Evolutionary conservation across 2,113 vertebrate species (phyloP), one percentile per base, ranked within the genome.

Genomic region (Datnioides undecimradiatus): DNA sequence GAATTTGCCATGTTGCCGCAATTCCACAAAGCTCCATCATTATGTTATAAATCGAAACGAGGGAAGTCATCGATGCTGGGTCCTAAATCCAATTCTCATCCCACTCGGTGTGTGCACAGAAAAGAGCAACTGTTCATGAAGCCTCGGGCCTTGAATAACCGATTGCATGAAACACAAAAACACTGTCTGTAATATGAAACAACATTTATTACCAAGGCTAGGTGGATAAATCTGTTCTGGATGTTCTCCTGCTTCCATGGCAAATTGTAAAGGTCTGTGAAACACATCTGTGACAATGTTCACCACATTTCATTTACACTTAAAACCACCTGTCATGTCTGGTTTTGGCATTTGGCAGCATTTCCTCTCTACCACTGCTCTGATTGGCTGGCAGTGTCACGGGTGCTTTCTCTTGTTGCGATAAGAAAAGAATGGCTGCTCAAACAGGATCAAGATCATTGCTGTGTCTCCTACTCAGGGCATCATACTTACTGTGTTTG

Each of bases 81-180:
- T 88, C 64, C 59, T 49, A 72, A 88, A 92, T 87, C 84, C 84
- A 85, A 82, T 90, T 83, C 54, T 69, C 38, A n/a, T 66, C 54
- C 27, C n/a, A 16, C 63, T 82, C 14, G 6, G 21, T 63, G 45
- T 69, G 59, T 51, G 5, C 52, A 19, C 17, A 40, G 65, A 63
- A n/a, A 70, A 75, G 27, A 73, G 54, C 49, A 60, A 79, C 14
- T 77, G 58, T 69, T 51, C 6, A 5, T 8, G 21, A 45, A 59
- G 76, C 79, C 52, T 45, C 66, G 29, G 52, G 76, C 79, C 58
- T 2, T 29, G 36, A 76, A 78, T 62, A 54, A 79, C 78, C 23
- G 69, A 66, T 34, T 33, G 27, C 13, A 59, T 60, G 21, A 79
- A 76, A 60, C 23, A 85, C 23, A 64, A 65, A 65, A 48, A 65